Base-by-base conservation (phyloP, 2,113 vertebrate genomes). In the Ceyx margarethae region DNA sequence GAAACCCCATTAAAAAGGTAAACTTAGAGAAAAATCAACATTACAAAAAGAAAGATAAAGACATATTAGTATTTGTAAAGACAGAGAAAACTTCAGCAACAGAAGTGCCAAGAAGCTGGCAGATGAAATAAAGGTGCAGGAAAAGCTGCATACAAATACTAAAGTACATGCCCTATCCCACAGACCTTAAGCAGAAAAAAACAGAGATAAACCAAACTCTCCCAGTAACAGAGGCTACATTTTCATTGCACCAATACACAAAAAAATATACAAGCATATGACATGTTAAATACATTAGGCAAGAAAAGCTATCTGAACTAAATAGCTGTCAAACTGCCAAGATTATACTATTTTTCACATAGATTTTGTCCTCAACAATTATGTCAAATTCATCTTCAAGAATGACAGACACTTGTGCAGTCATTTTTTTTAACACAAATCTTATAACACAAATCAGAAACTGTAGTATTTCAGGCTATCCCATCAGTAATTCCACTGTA, bases 11-110 rank as follows among this genome's bases (percentile, higher is more conserved):
- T n/a, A 76, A 89, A 89, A 5, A 82, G 13, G 25, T 9, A 84
- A 90, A 88, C 14, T 60, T 87, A 62, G 45, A 87, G 60, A 78
- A 90, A 81, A 45, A 56, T 1, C 6, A 85, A 87, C 91, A 73
- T 29, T 43, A 71, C 40, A 77, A 71, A 58, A 74, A 37, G 64
- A 37, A 93, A 86, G 35, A 40, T 66, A 26, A 29, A 89, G 67
- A 68, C 42, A 29, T n/a, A 91, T 10, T 66, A 67, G 13, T n/a
- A 86, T 35, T 51, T 73, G n/a, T 35, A 64, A 81, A 91, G 87
- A 92, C 35, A 84, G 50, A 88, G 64, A 77, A 91, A 88, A 90
- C n/a, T 86, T 81, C 62, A 87, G 84, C 81, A 92, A 79, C 60
- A 66, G 62, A 94, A 83, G 65, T 43, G 73, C 61, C 72, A 91